Base-by-base conservation (phyloP, 2,888 invertebrate species). In the Campopleginae sp. region DNA sequence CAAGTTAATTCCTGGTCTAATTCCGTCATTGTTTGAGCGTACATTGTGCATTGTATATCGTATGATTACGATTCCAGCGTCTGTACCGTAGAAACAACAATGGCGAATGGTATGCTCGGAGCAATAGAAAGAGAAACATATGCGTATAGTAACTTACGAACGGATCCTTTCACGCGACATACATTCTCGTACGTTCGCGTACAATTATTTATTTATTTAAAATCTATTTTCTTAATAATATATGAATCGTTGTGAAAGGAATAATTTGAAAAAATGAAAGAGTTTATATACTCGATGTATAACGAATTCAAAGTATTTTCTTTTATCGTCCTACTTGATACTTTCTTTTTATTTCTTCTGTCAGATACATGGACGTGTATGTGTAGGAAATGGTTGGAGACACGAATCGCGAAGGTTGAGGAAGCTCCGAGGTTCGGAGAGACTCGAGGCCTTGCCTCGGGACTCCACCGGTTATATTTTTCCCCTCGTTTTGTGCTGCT, bases 351-450 rank as follows among this genome's bases (percentile, higher is more conserved):
- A 58, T 58, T 27, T 12, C 14, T 58, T 0, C 27, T 58, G 58
- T 48, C 38, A 46, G 44, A 61, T 42, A 48, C 6, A 31, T 8
- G 10, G n/a, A 38, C 19, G n/a, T 42, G 31, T 31, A 42, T 14
- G 23, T 65, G 33, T 75, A 51, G 54, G 51, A 65, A 58, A 51
- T 51, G 71, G 42, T 65, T 19, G 65, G 48, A 72, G 77, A 74
- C 78, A 63, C 68, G 77, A 80, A 65, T 46, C 65, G 46, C 58
- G 84, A 74, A 74, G 74, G 77, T 78, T 72, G 74, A 81, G 76
- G 81, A 81, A 78, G 85, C 66, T 78, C 63, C 58, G 85, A 78
- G 78, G 65, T 58, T 58, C 58, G 27, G 27, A 58, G 58, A 58
- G 85, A 42, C 81, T 68, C 58, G 85, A 78, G 78, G 65, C 42